phyloP scores from a whole-genome alignment of 2,797 vertebrate species.

The Acropternis orthonyx region DNA sequence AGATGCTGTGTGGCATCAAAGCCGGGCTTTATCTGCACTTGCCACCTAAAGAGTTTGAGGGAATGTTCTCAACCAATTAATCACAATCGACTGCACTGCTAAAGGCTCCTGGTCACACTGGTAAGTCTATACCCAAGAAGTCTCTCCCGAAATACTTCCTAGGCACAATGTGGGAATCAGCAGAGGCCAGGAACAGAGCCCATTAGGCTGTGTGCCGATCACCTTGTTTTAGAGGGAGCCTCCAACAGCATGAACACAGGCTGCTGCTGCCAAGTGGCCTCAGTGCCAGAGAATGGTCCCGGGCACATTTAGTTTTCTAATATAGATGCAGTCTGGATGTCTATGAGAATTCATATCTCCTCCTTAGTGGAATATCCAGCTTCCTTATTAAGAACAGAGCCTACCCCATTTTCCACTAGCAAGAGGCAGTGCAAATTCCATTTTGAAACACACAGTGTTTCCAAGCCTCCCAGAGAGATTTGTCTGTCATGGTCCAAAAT shows the following conservation, averaged over 20 bases:
- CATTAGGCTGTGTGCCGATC: background rate
- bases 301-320: constrained; percentile 10
- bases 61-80: background rate
- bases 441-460: background rate
- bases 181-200: background rate
- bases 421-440: background rate
- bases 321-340: constrained; percentile 31
- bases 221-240: background rate
- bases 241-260: background rate
- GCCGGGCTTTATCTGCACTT: background rate
- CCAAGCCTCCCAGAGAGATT: background rate
- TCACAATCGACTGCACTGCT: background rate
- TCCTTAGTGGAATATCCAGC: constrained; percentile 5
- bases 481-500: background rate
- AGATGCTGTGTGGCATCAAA: background rate
- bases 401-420: background rate
- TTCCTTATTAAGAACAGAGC: constrained; percentile 41
- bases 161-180: background rate
- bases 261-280: background rate
- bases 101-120: background rate
- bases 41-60: background rate
- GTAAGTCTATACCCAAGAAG: background rate
- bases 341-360: background rate
- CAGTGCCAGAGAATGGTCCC: background rate
- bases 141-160: background rate